phyloP scores from a whole-genome alignment of 1,140 invertebrate species.

The Macrobrachium rosenbergii region DNA sequence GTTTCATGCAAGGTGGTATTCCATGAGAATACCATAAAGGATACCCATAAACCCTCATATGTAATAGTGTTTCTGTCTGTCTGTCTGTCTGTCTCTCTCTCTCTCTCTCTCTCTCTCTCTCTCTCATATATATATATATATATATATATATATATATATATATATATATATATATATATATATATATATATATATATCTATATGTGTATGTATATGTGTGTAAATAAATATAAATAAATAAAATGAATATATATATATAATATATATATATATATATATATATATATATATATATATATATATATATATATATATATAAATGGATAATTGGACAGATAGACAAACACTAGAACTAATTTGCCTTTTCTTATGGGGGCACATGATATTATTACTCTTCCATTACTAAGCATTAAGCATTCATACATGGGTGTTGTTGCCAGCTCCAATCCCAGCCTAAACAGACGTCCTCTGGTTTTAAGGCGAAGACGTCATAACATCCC shows the following conservation, averaged over 20 bases:
- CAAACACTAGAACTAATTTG: background rate
- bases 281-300: background rate
- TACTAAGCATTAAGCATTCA: no score
- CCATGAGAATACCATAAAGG: no score
- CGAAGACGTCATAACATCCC: no score
- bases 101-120: background rate
- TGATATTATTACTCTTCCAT: no score
- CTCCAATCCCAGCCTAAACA: no score
- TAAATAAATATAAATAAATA: no score
- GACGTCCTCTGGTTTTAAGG: no score
- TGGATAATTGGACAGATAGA: background rate
- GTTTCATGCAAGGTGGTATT: no score
- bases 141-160: background rate
- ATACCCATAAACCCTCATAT: no score
- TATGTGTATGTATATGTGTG: background rate
- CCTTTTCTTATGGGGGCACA: no score
- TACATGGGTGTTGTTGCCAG: no score
- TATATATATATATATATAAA: background rate
- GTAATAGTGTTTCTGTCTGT: no score
- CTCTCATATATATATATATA: background rate
- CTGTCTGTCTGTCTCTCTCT: background rate
- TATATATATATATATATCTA: background rate
- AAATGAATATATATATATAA: background rate
- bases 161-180: conserved; percentile 30
- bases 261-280: conserved; percentile 7